phyloP scores from a whole-genome alignment of 2,113 vertebrate species.

The Hippocampus zosterae region DNA sequence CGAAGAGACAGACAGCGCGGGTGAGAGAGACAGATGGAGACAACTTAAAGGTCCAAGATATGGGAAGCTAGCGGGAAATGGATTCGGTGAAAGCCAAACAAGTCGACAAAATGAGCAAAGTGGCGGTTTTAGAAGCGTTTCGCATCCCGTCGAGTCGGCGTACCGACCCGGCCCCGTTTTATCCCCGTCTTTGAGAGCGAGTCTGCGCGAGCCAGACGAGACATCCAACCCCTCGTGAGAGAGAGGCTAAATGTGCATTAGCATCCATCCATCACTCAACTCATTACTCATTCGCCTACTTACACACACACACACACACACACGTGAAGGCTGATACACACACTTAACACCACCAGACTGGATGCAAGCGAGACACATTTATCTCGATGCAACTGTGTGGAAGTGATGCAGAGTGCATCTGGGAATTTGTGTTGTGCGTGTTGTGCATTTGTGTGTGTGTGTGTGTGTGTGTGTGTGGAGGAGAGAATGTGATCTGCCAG shows the following conservation, averaged over 20 bases:
- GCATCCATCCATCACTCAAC: slow-evolving; percentile 66
- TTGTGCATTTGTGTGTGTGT: slow-evolving; percentile 11
- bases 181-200: slow-evolving; percentile 11
- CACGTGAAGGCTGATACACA: slow-evolving; percentile 60
- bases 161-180: slow-evolving; percentile 19
- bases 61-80: slow-evolving; percentile 21
- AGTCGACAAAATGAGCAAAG: slow-evolving; percentile 24
- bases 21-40: slow-evolving; percentile 45
- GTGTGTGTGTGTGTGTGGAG: slow-evolving; percentile 21
- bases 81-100: slow-evolving; percentile 26
- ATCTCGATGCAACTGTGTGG: slow-evolving; percentile 63
- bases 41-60: slow-evolving; percentile 16
- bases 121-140: slow-evolving; percentile 22
- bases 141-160: slow-evolving; percentile 1
- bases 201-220: slow-evolving; percentile 40
- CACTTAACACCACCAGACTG: slow-evolving; percentile 67
- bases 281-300: slow-evolving; percentile 70
- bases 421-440: slow-evolving; percentile 14
- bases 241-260: slow-evolving; percentile 67
- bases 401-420: slow-evolving; percentile 60
- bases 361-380: slow-evolving; percentile 65
- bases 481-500: slow-evolving; percentile 50
- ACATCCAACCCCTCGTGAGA: slow-evolving; percentile 53
- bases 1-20: slow-evolving; percentile 54
- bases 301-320: slow-evolving; percentile 40